These are phyloP conservation scores for Drosophila murphyi DNA, from an alignment of 1,140 invertebrate species.

Conservation along the genomic window DNA sequence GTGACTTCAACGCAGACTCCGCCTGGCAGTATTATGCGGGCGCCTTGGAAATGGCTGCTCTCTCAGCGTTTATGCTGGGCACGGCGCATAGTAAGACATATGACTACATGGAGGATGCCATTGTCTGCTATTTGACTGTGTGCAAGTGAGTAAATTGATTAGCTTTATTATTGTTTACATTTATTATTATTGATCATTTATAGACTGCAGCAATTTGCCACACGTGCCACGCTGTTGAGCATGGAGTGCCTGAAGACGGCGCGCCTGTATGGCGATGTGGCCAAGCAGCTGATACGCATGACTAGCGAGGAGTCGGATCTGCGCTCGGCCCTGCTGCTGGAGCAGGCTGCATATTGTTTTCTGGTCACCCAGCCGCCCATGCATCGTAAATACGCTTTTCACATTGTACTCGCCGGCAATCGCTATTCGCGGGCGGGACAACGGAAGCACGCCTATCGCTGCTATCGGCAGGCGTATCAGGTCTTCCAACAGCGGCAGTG, in stretches of 20 bases:
- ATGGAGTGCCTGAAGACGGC: slow-evolving; percentile 93
- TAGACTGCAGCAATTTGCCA: slow-evolving; percentile 95
- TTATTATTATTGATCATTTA: neutral
- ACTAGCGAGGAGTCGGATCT: slow-evolving; percentile 97
- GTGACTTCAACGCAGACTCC: slow-evolving; percentile 97
- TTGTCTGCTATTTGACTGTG: slow-evolving; percentile 94
- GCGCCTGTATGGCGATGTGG: slow-evolving; percentile 93
- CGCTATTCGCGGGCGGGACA: slow-evolving; percentile 96
- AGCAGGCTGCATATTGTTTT: slow-evolving; percentile 98
- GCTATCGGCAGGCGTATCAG: slow-evolving; percentile 96
- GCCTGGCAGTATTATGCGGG: slow-evolving; percentile 99
- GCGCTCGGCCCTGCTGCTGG: slow-evolving; percentile 94
- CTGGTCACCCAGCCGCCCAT: slow-evolving; percentile 89
- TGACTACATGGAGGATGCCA: slow-evolving; percentile 97
- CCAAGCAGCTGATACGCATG: slow-evolving; percentile 96
- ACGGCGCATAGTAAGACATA: slow-evolving; percentile 90
- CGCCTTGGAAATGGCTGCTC: slow-evolving; percentile 97
- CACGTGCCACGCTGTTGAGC: slow-evolving; percentile 94
- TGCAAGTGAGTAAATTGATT: slow-evolving; percentile 88
- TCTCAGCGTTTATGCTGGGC: slow-evolving; percentile 95
- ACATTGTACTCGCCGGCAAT: slow-evolving; percentile 97
- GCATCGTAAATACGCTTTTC: slow-evolving; percentile 98
- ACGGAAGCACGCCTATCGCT: slow-evolving; percentile 94
- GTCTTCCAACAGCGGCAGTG: slow-evolving; percentile 91
- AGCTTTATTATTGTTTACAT: too few species aligned